phyloP scores from a whole-genome alignment of 2,797 vertebrate species.

The Rhadinocentrus ornatus region DNA sequence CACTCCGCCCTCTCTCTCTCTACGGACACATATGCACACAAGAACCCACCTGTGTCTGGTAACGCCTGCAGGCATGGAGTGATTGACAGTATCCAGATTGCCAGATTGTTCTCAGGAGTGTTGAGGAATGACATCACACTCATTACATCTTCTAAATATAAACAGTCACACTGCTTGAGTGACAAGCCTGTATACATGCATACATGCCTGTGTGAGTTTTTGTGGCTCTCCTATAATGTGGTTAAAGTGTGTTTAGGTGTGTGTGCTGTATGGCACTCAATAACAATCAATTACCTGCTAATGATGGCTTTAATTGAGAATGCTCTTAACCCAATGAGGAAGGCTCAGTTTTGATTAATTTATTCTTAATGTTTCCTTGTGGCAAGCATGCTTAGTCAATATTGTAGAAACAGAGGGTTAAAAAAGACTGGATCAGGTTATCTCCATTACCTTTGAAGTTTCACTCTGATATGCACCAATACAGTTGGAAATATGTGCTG shows the following conservation, averaged over 20 bases:
- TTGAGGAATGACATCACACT: conserved; percentile 80
- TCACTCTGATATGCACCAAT: not conserved
- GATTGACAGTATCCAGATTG: conserved; percentile 82
- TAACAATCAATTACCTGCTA: conserved; percentile 11
- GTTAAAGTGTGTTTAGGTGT: conserved; percentile 26
- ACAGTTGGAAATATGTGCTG: conserved; percentile 5
- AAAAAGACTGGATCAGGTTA: conserved; percentile 1
- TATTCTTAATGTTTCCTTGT: not conserved
- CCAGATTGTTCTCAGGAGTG: conserved; percentile 80
- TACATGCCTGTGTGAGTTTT: conserved; percentile 40
- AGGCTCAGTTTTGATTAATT: conserved; percentile 1
- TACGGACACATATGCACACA: conserved; percentile 23
- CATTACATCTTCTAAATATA: conserved; percentile 84
- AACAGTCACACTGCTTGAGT: conserved; percentile 72
- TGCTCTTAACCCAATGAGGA: not conserved
- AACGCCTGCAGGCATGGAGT: conserved; percentile 65
- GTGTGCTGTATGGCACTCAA: conserved; percentile 16
- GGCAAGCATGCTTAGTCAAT: not conserved
- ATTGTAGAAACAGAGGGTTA: not conserved
- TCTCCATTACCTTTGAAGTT: not conserved
- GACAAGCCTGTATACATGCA: conserved; percentile 75
- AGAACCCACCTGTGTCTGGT: conserved; percentile 25
- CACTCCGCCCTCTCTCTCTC: conserved; percentile 10
- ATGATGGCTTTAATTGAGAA: conserved; percentile 16
- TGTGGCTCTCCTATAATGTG: conserved; percentile 35